Conservation (phyloP, 2,797 vertebrate genomes). For the Falco peregrinus region DNA sequence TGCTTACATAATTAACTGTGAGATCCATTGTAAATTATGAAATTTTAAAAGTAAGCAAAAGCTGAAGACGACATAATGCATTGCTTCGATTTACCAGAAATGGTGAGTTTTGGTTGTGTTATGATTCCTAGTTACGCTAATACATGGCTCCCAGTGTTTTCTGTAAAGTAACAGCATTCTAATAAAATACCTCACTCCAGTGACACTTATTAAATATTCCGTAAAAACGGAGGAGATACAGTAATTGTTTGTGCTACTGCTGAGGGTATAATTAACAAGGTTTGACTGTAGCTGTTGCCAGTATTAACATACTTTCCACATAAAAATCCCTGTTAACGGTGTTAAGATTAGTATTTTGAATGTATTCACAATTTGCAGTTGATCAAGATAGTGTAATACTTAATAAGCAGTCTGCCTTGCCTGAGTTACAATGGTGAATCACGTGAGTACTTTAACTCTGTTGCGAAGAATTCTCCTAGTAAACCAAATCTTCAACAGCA, state of each 20-base stretch:
- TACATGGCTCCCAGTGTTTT: constrained; percentile 10
- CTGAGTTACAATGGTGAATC: not conserved
- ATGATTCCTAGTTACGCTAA: constrained; percentile 15
- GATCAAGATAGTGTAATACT: not conserved
- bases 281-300: constrained; percentile 12
- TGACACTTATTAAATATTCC: not conserved
- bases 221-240: not conserved
- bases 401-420: not conserved
- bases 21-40: not conserved
- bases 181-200: constrained; percentile 24
- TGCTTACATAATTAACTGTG: constrained; percentile 10
- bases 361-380: not conserved
- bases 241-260: constrained; percentile 50
- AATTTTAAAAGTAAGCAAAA: constrained; percentile 5
- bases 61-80: not conserved
- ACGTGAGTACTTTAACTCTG: not conserved
- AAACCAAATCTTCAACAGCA: not conserved
- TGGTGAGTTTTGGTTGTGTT: constrained; percentile 12
- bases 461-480: not conserved
- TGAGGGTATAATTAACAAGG: constrained; percentile 35
- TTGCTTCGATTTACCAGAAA: constrained; percentile 12
- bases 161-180: not conserved
- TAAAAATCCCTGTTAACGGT: not conserved
- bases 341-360: not conserved
- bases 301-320: not conserved